phyloP scores from a whole-genome alignment of 1,140 invertebrate genomes.

The Eubasilissa regina region DNA sequence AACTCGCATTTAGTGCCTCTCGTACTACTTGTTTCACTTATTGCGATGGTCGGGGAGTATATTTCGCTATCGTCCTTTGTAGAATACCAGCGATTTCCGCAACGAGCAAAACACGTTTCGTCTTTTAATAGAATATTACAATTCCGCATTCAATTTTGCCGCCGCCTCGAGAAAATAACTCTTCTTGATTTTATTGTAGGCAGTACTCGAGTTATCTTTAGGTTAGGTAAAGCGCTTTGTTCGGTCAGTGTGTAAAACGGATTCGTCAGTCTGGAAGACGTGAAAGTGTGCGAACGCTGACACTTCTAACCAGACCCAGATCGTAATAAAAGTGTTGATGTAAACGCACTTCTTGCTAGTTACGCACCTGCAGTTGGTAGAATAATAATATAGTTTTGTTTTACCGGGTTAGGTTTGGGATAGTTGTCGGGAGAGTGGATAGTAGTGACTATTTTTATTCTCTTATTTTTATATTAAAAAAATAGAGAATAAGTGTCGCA shows the following conservation, averaged over 20 bases:
- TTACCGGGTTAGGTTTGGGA: no score
- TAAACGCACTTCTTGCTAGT: slow-evolving; percentile 3
- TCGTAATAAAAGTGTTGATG: not conserved
- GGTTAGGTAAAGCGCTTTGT: slow-evolving; percentile 39
- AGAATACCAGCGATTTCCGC: not conserved
- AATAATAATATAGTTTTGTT: no score
- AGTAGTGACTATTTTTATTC: no score
- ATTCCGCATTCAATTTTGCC: slow-evolving; percentile 35
- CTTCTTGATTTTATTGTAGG: slow-evolving; percentile 18
- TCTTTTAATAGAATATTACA: slow-evolving; percentile 14
- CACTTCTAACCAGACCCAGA: no score
- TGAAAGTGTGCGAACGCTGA: slow-evolving; percentile 39
- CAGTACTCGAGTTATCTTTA: slow-evolving; percentile 38
- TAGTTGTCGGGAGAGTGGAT: no score
- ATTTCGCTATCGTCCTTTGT: not conserved
- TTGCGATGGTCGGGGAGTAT: no score
- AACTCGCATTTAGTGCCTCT: not conserved
- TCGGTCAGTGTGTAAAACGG: slow-evolving; percentile 37
- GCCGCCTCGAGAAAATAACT: slow-evolving; percentile 11
- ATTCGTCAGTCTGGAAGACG: slow-evolving; percentile 48
- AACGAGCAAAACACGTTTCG: slow-evolving; percentile 6
- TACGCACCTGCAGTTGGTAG: not conserved
- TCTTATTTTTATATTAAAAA: no score
- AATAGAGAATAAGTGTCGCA: no score
- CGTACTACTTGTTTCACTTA: not conserved